phyloP scores from a whole-genome alignment of 2,797 vertebrate genomes.

The Parambassis ranga region DNA sequence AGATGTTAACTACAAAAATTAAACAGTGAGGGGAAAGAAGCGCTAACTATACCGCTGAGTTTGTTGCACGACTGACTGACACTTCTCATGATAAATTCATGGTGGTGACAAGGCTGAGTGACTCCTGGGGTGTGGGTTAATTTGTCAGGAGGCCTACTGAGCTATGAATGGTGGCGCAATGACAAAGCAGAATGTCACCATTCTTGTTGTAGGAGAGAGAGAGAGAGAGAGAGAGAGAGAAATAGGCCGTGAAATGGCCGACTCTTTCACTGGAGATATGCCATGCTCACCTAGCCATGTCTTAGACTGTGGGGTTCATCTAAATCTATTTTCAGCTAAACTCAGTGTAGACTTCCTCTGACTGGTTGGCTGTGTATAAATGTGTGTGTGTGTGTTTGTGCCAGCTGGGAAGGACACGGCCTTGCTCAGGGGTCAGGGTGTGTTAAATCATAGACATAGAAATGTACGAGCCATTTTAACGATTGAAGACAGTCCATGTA shows the following conservation, averaged over 20 bases:
- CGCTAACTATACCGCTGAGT: conserved; percentile 30
- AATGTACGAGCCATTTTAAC: background rate
- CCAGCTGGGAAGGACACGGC: background rate
- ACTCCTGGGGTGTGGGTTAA: conserved; percentile 58
- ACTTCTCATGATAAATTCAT: conserved; percentile 76
- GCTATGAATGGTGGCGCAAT: conserved; percentile 52
- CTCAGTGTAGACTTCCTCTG: conserved; percentile 9
- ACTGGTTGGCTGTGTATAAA: background rate
- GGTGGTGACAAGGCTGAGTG: conserved; percentile 68
- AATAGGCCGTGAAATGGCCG: conserved; percentile 68
- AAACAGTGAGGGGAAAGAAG: conserved; percentile 1
- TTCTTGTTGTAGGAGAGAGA: conserved; percentile 39
- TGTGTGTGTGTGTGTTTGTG: background rate
- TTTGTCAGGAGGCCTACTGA: conserved; percentile 69
- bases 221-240: conserved; percentile 65
- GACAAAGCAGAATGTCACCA: conserved; percentile 67
- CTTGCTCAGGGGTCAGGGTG: background rate
- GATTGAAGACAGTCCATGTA: background rate
- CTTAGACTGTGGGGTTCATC: conserved; percentile 30
- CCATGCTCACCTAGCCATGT: conserved; percentile 32
- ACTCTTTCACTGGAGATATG: conserved; percentile 34
- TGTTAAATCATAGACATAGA: background rate
- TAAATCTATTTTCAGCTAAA: conserved; percentile 37
- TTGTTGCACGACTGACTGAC: conserved; percentile 58
- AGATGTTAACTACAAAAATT: conserved; percentile 19